These are phyloP conservation scores for Panthera uncia DNA, from an alignment of 2,113 vertebrate genomes.

Conservation along the genomic window DNA sequence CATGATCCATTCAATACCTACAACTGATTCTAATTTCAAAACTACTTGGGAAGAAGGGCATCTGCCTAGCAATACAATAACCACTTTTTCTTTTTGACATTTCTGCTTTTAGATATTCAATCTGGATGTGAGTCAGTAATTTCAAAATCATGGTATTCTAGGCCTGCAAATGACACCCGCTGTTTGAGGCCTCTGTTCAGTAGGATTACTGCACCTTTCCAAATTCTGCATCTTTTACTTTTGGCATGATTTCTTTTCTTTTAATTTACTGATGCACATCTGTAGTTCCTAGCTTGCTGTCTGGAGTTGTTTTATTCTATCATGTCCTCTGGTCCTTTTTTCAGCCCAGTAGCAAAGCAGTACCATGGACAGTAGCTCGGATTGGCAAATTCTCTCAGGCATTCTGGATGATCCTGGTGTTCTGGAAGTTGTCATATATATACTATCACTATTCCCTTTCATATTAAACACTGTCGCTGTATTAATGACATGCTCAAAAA, in stretches of 20 bases:
- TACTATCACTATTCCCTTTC: neutral
- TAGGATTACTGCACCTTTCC: neutral
- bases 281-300: neutral
- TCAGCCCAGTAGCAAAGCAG: constrained; percentile 54
- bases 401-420: constrained; percentile 31
- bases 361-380: constrained; percentile 32
- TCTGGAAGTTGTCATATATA: neutral
- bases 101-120: constrained; percentile 26
- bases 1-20: neutral
- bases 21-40: neutral
- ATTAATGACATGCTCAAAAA: constrained; percentile 4
- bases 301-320: constrained; percentile 33
- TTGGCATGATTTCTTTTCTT: neutral
- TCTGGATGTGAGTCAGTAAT: neutral
- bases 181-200: constrained; percentile 30
- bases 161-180: neutral
- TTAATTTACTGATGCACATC: neutral
- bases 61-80: neutral
- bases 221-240: neutral
- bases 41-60: neutral
- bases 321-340: constrained; percentile 1
- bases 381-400: constrained; percentile 19
- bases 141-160: neutral
- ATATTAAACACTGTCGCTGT: constrained; percentile 14
- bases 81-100: neutral